Evolutionary conservation across 2,888 invertebrate species (phyloP).

Genomic region (Invenusta paracnida): DNA sequence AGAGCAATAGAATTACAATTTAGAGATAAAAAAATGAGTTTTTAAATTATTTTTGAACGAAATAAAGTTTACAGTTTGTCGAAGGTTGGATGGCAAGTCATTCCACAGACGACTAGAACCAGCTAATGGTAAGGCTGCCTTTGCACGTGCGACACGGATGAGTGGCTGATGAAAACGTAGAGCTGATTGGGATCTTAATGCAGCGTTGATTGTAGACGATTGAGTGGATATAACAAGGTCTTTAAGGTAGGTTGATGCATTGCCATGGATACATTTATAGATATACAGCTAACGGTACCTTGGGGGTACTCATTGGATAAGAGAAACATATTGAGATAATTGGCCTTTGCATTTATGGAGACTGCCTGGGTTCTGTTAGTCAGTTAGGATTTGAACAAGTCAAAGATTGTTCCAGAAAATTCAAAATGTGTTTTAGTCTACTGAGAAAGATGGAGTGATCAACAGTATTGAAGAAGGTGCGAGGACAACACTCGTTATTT

Average conservation of each 20-base stretch:
- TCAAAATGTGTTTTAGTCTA: neutral
- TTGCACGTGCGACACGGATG: neutral
- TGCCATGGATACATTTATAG: slow-evolving; percentile 11
- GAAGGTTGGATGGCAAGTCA: neutral
- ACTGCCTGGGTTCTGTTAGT: neutral
- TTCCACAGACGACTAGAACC: neutral
- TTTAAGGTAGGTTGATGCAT: slow-evolving; percentile 17
- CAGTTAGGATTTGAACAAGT: neutral
- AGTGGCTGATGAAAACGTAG: neutral
- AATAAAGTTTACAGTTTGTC: slow-evolving; percentile 5
- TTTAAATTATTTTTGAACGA: slow-evolving; percentile 7
- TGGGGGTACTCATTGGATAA: neutral
- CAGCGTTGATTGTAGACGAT: neutral
- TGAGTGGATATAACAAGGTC: neutral
- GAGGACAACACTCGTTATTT: neutral
- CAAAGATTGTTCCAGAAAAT: slow-evolving; percentile 13
- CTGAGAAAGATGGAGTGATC: slow-evolving; percentile 18
- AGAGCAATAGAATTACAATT: neutral
- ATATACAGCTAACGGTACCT: too few species aligned
- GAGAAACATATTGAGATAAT: slow-evolving; percentile 10
- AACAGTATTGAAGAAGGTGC: neutral
- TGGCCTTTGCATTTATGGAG: slow-evolving; percentile 1
- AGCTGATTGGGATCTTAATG: slow-evolving; percentile 2
- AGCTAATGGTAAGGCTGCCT: neutral
- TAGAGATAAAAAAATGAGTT: neutral